phyloP scores from a whole-genome alignment of 1,140 invertebrate genomes.

The Portunus trituberculatus region DNA sequence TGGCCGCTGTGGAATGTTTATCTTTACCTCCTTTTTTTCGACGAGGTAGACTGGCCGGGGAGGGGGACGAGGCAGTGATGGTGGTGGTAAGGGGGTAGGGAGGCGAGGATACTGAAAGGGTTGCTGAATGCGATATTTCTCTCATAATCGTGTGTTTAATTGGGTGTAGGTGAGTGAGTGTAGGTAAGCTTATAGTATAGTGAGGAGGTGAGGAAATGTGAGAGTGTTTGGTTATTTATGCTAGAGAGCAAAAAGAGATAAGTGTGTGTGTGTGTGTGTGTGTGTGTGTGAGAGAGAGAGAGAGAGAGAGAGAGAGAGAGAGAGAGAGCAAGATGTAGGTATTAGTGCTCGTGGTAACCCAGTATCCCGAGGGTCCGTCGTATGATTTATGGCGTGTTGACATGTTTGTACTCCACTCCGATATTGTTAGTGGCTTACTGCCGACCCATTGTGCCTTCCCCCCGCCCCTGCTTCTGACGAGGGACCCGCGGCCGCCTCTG shows the following conservation, averaged over 20 bases:
- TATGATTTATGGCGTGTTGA: constrained; percentile 66
- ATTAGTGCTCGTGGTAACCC: background rate
- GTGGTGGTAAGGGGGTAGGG: background rate
- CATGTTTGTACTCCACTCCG: constrained; percentile 61
- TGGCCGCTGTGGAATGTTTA: constrained; percentile 62
- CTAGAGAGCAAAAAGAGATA: too few relatives aligned
- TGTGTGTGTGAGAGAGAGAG: too few relatives aligned
- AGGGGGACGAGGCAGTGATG: background rate
- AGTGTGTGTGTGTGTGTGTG: too few relatives aligned
- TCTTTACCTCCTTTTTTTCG: constrained; percentile 57
- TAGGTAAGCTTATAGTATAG: too few relatives aligned
- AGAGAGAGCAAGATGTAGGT: too few relatives aligned
- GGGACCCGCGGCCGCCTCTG: background rate
- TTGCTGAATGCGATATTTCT: too few relatives aligned
- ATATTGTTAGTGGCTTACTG: constrained; percentile 68
- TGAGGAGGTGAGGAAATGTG: too few relatives aligned
- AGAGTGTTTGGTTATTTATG: too few relatives aligned
- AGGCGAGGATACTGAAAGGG: too few relatives aligned
- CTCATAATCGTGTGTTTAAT: too few relatives aligned
- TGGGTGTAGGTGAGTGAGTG: too few relatives aligned
- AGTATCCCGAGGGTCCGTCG: background rate
- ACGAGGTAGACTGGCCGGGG: background rate
- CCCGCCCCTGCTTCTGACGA: background rate
- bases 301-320: too few relatives aligned
- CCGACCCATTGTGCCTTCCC: background rate